Conservation (phyloP, 2,888 invertebrate species). For the Myopa testacea region DNA sequence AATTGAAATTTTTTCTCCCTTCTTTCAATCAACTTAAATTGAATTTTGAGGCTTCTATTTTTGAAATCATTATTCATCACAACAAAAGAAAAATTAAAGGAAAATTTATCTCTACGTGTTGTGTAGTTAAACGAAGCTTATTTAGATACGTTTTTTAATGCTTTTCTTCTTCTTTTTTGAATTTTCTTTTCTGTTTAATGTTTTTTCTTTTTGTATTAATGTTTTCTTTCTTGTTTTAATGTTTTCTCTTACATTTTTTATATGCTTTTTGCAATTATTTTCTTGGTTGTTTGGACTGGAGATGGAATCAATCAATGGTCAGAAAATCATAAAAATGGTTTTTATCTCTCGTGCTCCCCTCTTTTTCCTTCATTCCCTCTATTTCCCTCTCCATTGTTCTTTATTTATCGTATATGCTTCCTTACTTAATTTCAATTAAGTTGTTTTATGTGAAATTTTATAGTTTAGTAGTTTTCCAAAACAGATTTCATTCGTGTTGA, state of each 20-base stretch:
- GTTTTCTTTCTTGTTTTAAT: not conserved
- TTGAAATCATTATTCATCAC: no score
- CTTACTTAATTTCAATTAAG: not conserved
- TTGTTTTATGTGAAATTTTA: not conserved
- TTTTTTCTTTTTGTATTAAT: not conserved
- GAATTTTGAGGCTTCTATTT: no score
- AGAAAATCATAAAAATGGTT: not conserved
- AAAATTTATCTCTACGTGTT: no score
- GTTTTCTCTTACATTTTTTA: not conserved
- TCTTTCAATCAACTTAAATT: no score
- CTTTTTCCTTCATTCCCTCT: no score
- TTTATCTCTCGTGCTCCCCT: not conserved
- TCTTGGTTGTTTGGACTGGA: not conserved
- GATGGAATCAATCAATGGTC: no score
- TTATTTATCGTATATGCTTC: not conserved
- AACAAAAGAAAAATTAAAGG: no score
- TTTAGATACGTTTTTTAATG: not conserved
- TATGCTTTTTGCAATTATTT: not conserved
- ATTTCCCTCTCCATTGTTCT: not conserved
- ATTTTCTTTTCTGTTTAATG: not conserved
- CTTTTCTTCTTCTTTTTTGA: not conserved
- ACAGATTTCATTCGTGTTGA: not conserved
- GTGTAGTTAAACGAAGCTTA: no score
- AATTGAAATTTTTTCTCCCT: no score
- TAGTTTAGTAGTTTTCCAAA: not conserved